These are phyloP conservation scores for Bettongia penicillata DNA, from an alignment of 2,113 vertebrate species.

Conservation along the genomic window DNA sequence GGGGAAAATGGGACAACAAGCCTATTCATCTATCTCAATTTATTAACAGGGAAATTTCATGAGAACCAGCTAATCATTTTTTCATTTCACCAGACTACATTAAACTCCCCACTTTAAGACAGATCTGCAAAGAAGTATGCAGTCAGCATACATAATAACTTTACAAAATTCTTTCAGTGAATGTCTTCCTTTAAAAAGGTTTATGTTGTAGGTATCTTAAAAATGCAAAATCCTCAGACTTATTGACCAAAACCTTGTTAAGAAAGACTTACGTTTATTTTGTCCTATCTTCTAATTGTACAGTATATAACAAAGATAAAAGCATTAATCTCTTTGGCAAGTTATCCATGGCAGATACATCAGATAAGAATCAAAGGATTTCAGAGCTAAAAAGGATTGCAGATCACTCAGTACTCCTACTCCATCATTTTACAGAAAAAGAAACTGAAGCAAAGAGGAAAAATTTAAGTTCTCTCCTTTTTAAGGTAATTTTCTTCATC, in stretches of 20 bases:
- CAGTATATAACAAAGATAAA: not conserved
- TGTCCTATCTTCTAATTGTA: not conserved
- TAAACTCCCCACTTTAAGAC: not conserved
- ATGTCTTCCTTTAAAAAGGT: not conserved
- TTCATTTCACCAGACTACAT: not conserved
- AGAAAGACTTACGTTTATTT: not conserved
- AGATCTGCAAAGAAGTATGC: not conserved
- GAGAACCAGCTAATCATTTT: not conserved
- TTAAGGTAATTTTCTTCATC: not conserved
- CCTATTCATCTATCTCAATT: not conserved
- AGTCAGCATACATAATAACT: not conserved
- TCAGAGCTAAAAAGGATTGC: not conserved
- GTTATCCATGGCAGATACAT: not conserved
- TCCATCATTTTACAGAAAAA: not conserved
- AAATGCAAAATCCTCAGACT: not conserved
- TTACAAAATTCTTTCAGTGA: not conserved
- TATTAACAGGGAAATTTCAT: not conserved
- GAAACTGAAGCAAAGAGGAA: not conserved
- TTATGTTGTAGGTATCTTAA: not conserved
- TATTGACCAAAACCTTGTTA: not conserved
- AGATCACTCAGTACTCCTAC: not conserved
- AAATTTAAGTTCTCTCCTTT: not conserved
- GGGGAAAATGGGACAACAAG: not conserved
- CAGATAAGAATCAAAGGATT: not conserved
- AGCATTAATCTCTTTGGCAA: not conserved